Evolutionary conservation across 2,113 vertebrate genomes (phyloP).

Genomic region (Microcebus jonahi): DNA sequence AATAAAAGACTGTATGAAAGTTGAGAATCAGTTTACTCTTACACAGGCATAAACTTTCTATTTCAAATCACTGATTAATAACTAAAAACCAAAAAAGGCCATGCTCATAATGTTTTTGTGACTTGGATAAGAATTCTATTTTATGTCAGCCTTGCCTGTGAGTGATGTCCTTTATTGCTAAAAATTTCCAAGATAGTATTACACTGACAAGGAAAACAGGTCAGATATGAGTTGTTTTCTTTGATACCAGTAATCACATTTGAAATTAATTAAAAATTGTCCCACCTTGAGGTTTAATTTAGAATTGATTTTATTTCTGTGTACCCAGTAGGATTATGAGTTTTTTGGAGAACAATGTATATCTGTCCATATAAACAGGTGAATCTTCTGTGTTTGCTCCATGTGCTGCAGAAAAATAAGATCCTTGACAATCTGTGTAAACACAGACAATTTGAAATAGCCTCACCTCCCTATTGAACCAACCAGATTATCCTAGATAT

Average conservation of each 20-base stretch:
- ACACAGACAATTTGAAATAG: background rate
- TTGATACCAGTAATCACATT: background rate
- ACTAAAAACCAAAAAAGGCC: too few relatives aligned
- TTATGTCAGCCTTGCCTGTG: background rate
- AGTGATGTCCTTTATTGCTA: background rate
- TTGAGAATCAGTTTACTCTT: background rate
- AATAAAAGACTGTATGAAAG: background rate
- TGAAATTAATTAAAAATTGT: background rate
- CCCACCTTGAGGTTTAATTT: background rate
- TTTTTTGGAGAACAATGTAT: background rate
- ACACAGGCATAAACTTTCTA: background rate
- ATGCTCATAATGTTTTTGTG: background rate
- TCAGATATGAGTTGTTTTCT: background rate
- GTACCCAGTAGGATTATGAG: background rate
- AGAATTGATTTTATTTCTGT: background rate
- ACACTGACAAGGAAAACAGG: background rate
- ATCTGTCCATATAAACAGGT: background rate
- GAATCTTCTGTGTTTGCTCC: background rate
- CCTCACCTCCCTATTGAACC: background rate
- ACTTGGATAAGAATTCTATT: background rate
- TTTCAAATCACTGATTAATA: background rate
- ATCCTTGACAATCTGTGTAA: background rate
- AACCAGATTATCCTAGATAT: background rate
- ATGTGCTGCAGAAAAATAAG: background rate
- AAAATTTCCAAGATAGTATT: background rate